Evolutionary conservation across 1,140 invertebrate genomes (phyloP).

Genomic region (Glossosoma conforme): DNA sequence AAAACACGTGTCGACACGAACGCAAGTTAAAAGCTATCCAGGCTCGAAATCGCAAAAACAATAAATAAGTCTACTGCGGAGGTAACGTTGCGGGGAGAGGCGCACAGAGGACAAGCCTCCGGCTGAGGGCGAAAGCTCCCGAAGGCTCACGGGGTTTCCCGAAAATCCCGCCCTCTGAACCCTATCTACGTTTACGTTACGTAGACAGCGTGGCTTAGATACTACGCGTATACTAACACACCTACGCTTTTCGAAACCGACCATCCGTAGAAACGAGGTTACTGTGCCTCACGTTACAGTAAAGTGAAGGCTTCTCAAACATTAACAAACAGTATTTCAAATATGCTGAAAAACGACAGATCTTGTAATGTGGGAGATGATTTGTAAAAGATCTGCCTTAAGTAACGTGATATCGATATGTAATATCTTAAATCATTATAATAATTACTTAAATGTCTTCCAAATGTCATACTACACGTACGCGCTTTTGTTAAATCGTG

Average conservation of each 20-base stretch:
- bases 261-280: conserved; percentile 6
- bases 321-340: too few relatives aligned
- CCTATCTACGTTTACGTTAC: not conserved
- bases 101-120: conserved; percentile 2
- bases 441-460: too few relatives aligned
- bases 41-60: conserved; percentile 19
- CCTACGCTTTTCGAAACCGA: not conserved
- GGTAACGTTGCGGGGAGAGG: conserved; percentile 4
- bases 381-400: too few relatives aligned
- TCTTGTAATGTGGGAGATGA: too few relatives aligned
- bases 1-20: too few relatives aligned
- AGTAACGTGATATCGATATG: too few relatives aligned
- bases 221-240: not conserved
- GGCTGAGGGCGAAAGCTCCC: not conserved
- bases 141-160: not conserved
- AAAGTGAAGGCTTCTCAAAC: too few relatives aligned
- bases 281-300: not conserved
- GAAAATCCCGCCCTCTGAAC: not conserved
- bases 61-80: conserved; percentile 20
- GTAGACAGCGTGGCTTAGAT: not conserved
- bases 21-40: too few relatives aligned
- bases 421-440: too few relatives aligned
- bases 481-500: too few relatives aligned
- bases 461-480: too few relatives aligned
- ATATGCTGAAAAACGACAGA: too few relatives aligned